These are phyloP conservation scores for Protophormia terraenovae DNA, from an alignment of 2,888 invertebrate species.

Conservation along the genomic window DNA sequence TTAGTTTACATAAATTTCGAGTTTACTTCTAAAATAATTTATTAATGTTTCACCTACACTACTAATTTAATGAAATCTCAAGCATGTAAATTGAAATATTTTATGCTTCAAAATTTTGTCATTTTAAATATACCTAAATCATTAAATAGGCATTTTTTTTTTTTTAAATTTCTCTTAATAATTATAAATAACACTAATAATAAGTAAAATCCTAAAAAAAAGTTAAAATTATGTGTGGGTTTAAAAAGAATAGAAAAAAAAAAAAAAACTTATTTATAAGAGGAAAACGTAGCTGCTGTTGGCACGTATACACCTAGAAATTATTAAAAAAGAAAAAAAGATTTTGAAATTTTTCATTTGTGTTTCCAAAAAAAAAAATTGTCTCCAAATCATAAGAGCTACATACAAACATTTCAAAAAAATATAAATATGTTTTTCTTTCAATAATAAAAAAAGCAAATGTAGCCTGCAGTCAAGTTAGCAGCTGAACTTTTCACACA, in stretches of 20 bases:
- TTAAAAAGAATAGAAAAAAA: not conserved
- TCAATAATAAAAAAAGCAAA: too few relatives aligned
- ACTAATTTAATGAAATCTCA: not conserved
- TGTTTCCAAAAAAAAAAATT: not conserved
- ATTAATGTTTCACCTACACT: not conserved
- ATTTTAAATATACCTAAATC: not conserved
- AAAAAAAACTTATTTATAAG: not conserved
- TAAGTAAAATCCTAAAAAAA: not conserved
- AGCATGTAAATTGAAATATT: constrained; percentile 19
- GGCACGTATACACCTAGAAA: not conserved
- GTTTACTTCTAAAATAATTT: not conserved
- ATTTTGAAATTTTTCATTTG: not conserved
- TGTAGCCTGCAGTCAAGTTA: constrained; percentile 25
- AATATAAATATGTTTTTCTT: too few relatives aligned
- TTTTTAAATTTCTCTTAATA: not conserved
- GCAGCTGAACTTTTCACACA: constrained; percentile 26
- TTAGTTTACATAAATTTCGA: not conserved
- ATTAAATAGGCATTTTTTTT: not conserved
- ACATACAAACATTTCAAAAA: not conserved
- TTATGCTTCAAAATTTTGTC: not conserved
- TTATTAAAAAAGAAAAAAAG: not conserved
- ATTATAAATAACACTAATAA: not conserved
- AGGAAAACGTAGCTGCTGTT: not conserved
- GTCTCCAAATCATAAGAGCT: not conserved
- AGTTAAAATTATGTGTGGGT: constrained; percentile 4